Base-by-base conservation (phyloP, 2,888 invertebrate genomes). In the Cheilosia impressa region DNA sequence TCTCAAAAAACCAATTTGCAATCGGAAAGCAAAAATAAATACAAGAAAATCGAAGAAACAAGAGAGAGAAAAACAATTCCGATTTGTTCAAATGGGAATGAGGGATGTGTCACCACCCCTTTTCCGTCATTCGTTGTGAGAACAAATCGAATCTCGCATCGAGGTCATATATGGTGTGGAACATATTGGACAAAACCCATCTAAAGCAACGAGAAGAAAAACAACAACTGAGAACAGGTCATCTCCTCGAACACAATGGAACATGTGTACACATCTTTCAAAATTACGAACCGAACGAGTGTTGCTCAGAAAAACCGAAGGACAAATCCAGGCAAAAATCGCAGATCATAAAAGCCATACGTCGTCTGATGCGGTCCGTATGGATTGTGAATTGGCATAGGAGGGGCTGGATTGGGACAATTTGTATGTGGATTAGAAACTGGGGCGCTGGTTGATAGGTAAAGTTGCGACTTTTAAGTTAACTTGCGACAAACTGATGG, bases 271-370 rank as follows among this genome's bases (percentile, higher is more conserved):
- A 52, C 63, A 69, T 79, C 69, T 66, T 71, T 65, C 80, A 71
- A 68, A 63, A 71, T 58, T 47, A 50, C 34, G 45, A 53, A 15
- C 24, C 19, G 9, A 24, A 24, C 31, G 31, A 45, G 50, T 69
- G 50, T 52, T 52, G 52, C 31, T 13, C 6, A n/a, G 17, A 41
- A 24, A 60, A 52, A 19, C 7, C 7, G 60, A 53, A 24, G 43
- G 34, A 76, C 55, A 55, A 57, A 69, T 75, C 62, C 68, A 62
- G 34, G 43, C 41, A 31, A 52, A 75, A 79, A 68, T 83, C 68
- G 68, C 73, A 83, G 73, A 78, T 79, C 84, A 84, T 84, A 79
- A 79, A 75, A 75, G 75, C 79, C 73, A 79, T 84, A 75, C 65
- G 84, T 69, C 79, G 57, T 52, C 81, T 60, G 60, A 66, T 72